A percentile compares a stretch with the other conserved stretches of the same genome.
Conservation (phyloP, 2,113 vertebrate species). For the Rhinopomastus cyanomelas region DNA sequence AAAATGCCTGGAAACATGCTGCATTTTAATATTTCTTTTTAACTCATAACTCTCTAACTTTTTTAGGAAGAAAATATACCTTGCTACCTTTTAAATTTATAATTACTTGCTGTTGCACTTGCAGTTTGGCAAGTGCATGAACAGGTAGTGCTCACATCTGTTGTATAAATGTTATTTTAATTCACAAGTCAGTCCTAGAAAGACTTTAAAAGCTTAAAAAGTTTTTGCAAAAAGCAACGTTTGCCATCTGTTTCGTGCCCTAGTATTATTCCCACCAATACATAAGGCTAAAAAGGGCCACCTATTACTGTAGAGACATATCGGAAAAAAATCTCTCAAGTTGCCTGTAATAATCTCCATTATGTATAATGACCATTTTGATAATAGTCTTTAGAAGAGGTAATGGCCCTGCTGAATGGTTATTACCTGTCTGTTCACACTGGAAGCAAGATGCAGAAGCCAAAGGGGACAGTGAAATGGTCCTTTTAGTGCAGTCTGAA, state of each 20-base stretch:
- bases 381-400: slow-evolving; percentile 87
- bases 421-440: slow-evolving; percentile 84
- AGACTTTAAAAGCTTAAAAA: slow-evolving; percentile 65
- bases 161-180: slow-evolving; percentile 71
- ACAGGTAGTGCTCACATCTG: slow-evolving; percentile 46
- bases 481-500: slow-evolving; percentile 76
- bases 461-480: slow-evolving; percentile 83
- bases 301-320: slow-evolving; percentile 81
- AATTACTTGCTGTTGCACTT: slow-evolving; percentile 19
- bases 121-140: neutral
- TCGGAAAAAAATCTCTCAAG: slow-evolving; percentile 85
- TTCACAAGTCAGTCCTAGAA: slow-evolving; percentile 52
- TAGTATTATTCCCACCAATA: slow-evolving; percentile 69
- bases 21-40: neutral
- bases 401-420: slow-evolving; percentile 81
- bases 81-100: neutral
- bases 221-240: slow-evolving; percentile 71
- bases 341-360: slow-evolving; percentile 87
- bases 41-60: neutral
- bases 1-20: neutral
- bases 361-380: slow-evolving; percentile 88
- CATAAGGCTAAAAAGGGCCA: slow-evolving; percentile 78
- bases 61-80: neutral
- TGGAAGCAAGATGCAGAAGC: slow-evolving; percentile 82
- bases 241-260: slow-evolving; percentile 63